phyloP scores from a whole-genome alignment of 2,888 invertebrate species.

The Fragum sueziense region DNA sequence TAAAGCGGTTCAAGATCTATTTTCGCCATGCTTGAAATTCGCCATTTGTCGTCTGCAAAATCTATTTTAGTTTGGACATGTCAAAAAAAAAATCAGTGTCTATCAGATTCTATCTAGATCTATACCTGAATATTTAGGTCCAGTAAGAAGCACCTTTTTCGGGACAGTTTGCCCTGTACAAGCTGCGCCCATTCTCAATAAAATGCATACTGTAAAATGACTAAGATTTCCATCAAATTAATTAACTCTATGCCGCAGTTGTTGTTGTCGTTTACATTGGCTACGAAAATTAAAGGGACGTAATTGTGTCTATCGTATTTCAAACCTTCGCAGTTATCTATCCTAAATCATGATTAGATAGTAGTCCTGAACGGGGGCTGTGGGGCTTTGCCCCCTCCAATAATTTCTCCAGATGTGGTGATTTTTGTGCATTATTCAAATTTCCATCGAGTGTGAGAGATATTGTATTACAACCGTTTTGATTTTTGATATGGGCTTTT shows the following conservation, averaged over 20 bases:
- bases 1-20: too few species aligned
- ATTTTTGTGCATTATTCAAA: too few species aligned
- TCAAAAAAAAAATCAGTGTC: neutral
- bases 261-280: slow-evolving; percentile 14
- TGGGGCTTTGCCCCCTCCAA: too few species aligned
- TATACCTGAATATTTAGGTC: slow-evolving; percentile 49
- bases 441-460: too few species aligned
- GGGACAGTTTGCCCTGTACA: slow-evolving; percentile 43
- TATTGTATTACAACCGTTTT: too few species aligned
- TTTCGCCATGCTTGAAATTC: neutral
- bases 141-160: slow-evolving; percentile 42
- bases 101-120: neutral
- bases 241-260: neutral
- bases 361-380: too few species aligned
- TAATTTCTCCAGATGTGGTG: too few species aligned
- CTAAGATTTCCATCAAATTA: neutral
- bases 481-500: too few species aligned
- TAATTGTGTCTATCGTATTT: neutral
- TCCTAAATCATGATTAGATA: too few species aligned
- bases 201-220: neutral
- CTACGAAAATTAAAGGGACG: slow-evolving; percentile 1
- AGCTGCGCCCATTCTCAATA: slow-evolving; percentile 17
- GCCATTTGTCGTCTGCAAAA: neutral
- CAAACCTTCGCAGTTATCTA: too few species aligned
- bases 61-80: neutral